Evolutionary conservation across 2,113 vertebrate genomes (phyloP), one percentile per base, ranked within the genome.

Genomic region (Anser brachyrhynchus): DNA sequence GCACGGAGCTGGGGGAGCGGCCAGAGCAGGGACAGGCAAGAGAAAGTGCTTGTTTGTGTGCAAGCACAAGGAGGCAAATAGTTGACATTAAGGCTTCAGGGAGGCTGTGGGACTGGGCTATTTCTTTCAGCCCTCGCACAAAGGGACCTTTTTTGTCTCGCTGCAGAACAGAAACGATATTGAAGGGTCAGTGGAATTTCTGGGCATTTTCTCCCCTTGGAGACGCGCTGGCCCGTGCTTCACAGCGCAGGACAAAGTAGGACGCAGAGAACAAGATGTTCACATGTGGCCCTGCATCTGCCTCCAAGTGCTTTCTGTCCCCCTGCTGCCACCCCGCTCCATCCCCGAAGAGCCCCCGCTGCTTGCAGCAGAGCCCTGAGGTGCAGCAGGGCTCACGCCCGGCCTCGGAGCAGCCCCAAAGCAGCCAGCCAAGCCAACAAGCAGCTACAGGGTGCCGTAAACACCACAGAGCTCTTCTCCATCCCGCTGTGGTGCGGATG

Each of bases 51-150:
- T 95, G 89, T 95, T 97, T 95, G 29, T 95, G 91, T 84, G 90
- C 93, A 95, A 96, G 90, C 41, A 95, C 65, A 37, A 93, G 90
- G 95, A 96, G 70, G 96, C 96, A 97, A 97, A 97, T 95, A 98
- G 95, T 95, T 98, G 97, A 98, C 97, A 97, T 97, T 97, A 98
- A 98, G 79, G 91, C 84, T 86, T 89, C 43, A 31, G 94, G 89
- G 87, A 97, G 94, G 85, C 76, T 96, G 95, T 95, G 94, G 96
- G 89, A 92, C 94, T 92, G 84, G 83, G 94, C 52, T 87, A 70
- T 77, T 95, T 89, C 91, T 95, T 96, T 97, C 87, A 91, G 69
- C 22, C 46, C 74, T 80, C 67, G 31, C 79, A 98, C 97, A 97
- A 97, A 97, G 94, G 86, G 90, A 69, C 71, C 90, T 91, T 97